These are phyloP conservation scores for Andrena camellia DNA, from an alignment of 2,888 invertebrate species.

Conservation along the genomic window DNA sequence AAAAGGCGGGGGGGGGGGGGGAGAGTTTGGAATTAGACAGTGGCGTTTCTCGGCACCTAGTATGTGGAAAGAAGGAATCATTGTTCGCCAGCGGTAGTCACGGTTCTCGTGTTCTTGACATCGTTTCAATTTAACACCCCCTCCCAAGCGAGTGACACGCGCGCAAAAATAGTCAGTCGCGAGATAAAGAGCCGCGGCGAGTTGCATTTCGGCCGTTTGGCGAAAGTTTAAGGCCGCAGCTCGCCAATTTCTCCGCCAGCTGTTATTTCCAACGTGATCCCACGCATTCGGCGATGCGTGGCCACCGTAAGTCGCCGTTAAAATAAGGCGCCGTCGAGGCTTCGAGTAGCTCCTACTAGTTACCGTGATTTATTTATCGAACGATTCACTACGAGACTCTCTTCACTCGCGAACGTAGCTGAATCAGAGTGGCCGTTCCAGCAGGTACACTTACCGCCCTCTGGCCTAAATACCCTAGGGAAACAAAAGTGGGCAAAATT, in stretches of 20 bases:
- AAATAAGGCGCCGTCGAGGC: conserved; percentile 16
- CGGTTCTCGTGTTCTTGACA: conserved; percentile 49
- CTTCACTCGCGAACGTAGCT: neutral
- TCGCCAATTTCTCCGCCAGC: neutral
- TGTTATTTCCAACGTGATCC: neutral
- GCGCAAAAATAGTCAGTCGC: conserved; percentile 41
- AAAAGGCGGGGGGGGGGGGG: too few relatives aligned
- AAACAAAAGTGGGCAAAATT: too few relatives aligned
- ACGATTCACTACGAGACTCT: neutral
- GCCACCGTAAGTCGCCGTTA: too few relatives aligned
- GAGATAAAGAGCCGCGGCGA: conserved; percentile 20
- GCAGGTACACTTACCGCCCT: too few relatives aligned
- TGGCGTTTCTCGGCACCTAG: neutral
- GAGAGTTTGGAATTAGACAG: neutral
- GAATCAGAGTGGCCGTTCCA: neutral
- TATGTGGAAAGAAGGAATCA: neutral
- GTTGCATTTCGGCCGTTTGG: neutral
- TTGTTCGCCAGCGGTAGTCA: neutral
- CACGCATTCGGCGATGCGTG: conserved; percentile 14
- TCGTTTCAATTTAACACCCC: conserved; percentile 28
- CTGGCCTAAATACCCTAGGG: too few relatives aligned
- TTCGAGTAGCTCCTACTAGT: conserved; percentile 10
- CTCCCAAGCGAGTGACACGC: neutral
- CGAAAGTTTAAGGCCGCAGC: neutral
- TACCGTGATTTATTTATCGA: conserved; percentile 30